Percentiles rank a stretch among this genome's conserved stretches.
Evolutionary conservation across 1,140 invertebrate genomes (phyloP).

Genomic region (Sycophila sp.): DNA sequence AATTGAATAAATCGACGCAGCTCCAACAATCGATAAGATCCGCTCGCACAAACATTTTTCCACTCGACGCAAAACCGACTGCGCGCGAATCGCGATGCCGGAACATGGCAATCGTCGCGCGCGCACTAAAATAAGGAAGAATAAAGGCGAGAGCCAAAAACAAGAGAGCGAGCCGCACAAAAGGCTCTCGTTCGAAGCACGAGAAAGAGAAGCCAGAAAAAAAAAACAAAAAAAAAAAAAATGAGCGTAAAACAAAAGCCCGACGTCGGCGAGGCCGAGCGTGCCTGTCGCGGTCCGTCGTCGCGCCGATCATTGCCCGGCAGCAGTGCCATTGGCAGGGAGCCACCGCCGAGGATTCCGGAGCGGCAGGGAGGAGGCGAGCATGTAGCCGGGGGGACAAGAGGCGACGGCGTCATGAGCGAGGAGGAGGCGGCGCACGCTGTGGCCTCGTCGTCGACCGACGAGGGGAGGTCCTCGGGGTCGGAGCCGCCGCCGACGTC

Average conservation of each 20-base stretch:
- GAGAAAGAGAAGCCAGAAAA: no score
- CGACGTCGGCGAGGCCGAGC: background rate
- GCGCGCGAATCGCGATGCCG: no score
- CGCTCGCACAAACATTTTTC: no score
- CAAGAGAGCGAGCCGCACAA: background rate
- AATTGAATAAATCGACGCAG: no score
- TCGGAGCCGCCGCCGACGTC: background rate
- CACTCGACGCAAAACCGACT: no score
- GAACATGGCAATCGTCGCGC: no score
- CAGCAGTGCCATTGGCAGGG: no score
- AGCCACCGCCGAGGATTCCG: background rate
- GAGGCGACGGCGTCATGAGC: background rate
- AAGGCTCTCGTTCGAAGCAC: no score
- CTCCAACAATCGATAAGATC: no score
- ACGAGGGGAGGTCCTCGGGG: background rate
- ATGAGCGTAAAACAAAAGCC: slow-evolving; percentile 6
- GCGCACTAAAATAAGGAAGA: background rate
- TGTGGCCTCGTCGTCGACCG: no score
- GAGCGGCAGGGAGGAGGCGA: no score
- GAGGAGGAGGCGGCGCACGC: background rate
- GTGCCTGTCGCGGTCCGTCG: background rate
- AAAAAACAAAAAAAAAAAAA: background rate
- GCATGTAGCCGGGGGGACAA: no score
- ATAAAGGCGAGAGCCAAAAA: background rate
- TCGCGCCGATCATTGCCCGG: background rate